Percentiles rank a stretch among this genome's conserved stretches.
These are phyloP conservation scores for Dyspetes luteomarginatus DNA, from an alignment of 2,888 invertebrate genomes.

Conservation along the genomic window DNA sequence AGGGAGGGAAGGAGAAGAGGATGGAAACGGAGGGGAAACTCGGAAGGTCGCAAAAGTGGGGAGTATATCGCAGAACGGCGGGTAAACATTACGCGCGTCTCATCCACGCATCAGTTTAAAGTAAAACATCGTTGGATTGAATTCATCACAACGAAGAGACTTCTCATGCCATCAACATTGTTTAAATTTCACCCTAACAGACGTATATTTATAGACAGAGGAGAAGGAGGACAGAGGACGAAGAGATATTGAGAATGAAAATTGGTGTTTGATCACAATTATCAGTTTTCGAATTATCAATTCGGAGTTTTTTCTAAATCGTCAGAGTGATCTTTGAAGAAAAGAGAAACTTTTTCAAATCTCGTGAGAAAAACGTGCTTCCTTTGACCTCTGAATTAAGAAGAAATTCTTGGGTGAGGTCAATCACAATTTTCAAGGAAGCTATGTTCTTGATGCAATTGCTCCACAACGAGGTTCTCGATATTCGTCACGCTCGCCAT, in stretches of 20 bases:
- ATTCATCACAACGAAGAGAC: conserved; percentile 25
- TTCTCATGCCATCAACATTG: background rate
- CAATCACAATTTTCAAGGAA: background rate
- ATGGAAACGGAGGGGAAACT: conserved; percentile 49
- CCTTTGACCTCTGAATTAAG: background rate
- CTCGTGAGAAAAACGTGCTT: background rate
- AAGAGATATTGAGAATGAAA: too few relatives aligned
- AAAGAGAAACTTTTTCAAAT: background rate
- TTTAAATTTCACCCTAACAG: background rate
- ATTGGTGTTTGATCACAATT: too few relatives aligned
- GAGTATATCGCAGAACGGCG: conserved; percentile 56
- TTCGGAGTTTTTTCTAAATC: too few relatives aligned
- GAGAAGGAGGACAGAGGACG: background rate
- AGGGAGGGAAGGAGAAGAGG: conserved; percentile 6
- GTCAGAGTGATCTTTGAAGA: background rate
- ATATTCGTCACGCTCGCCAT: conserved; percentile 7
- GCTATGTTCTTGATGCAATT: conserved; percentile 49
- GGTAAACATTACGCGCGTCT: conserved; percentile 76
- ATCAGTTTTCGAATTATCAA: background rate
- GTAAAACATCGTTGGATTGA: conserved; percentile 66
- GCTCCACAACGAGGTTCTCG: conserved; percentile 6
- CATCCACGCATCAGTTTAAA: conserved; percentile 73
- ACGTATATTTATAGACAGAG: background rate
- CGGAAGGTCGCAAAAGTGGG: conserved; percentile 54
- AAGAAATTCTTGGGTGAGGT: background rate